Evolutionary conservation across 2,797 vertebrate species (phyloP).

Genomic region (Hipposideros larvatus): DNA sequence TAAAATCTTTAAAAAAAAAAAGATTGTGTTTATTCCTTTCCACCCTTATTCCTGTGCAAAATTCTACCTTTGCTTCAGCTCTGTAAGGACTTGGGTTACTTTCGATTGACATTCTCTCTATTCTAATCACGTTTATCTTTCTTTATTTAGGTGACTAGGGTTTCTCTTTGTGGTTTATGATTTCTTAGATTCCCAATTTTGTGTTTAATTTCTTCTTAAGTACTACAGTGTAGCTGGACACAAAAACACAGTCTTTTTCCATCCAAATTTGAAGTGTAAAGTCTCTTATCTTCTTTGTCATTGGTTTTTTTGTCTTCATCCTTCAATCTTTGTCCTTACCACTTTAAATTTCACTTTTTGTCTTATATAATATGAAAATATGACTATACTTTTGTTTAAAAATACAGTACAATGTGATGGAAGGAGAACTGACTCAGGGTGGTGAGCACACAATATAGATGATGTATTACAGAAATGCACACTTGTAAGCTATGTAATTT

Average conservation of each 20-base stretch:
- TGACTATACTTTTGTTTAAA: slow-evolving; percentile 49
- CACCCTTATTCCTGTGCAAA: not conserved
- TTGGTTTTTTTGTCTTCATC: not conserved
- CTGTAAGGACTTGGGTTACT: not conserved
- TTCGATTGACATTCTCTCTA: not conserved
- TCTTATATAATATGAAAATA: not conserved
- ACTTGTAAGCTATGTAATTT: too few species aligned
- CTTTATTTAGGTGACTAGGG: not conserved
- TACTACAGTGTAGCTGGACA: not conserved
- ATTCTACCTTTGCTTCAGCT: not conserved
- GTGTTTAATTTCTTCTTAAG: slow-evolving; percentile 36
- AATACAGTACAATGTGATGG: not conserved
- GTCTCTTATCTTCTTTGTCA: not conserved
- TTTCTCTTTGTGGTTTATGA: slow-evolving; percentile 13
- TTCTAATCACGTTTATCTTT: not conserved
- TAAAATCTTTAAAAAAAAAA: too few species aligned
- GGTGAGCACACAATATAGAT: too few species aligned
- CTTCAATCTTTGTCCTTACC: slow-evolving; percentile 12
- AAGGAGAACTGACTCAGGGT: too few species aligned
- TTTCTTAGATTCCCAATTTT: slow-evolving; percentile 47
- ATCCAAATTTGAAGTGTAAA: not conserved
- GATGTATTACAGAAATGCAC: too few species aligned
- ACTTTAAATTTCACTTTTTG: slow-evolving; percentile 48
- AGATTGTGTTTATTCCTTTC: not conserved
- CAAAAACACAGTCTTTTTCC: not conserved